Evolutionary conservation across 2,113 vertebrate genomes (phyloP).

Genomic region (Hydrochoerus hydrochaeris): DNA sequence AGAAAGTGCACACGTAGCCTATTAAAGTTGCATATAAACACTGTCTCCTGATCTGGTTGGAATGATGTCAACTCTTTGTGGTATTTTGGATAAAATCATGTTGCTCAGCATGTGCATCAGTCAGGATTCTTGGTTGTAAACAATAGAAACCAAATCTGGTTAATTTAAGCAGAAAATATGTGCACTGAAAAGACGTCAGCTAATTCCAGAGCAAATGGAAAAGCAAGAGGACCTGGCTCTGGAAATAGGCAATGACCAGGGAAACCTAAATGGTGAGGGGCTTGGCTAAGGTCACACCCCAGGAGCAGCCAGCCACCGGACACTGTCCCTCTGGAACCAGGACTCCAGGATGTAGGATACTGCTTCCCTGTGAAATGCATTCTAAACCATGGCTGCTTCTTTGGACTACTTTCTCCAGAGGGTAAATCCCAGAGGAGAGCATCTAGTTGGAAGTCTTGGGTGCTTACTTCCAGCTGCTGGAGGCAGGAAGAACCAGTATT

Average conservation of each 20-base stretch:
- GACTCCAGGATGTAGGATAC: background rate
- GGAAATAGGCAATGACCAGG: background rate
- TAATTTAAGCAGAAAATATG: background rate
- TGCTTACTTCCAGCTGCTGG: background rate
- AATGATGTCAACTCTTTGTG: background rate
- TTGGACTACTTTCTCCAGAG: background rate
- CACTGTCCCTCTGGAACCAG: background rate
- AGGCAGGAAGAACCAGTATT: background rate
- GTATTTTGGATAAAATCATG: background rate
- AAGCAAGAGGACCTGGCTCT: background rate
- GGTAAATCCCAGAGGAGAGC: background rate
- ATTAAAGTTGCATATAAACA: background rate
- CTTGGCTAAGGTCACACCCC: background rate
- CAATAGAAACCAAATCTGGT: background rate
- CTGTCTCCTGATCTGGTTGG: background rate
- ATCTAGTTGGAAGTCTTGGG: background rate
- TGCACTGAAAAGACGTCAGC: background rate
- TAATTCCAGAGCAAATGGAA: background rate
- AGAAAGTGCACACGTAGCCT: background rate
- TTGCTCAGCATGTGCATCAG: background rate
- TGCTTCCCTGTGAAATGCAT: background rate
- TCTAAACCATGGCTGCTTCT: background rate
- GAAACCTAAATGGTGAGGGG: background rate
- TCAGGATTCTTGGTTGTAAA: background rate
- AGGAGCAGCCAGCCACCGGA: background rate